A percentile compares a stretch with the other conserved stretches of the same genome.
These are phyloP conservation scores for Drosophila truncata DNA, from an alignment of 1,140 invertebrate species.

Conservation along the genomic window DNA sequence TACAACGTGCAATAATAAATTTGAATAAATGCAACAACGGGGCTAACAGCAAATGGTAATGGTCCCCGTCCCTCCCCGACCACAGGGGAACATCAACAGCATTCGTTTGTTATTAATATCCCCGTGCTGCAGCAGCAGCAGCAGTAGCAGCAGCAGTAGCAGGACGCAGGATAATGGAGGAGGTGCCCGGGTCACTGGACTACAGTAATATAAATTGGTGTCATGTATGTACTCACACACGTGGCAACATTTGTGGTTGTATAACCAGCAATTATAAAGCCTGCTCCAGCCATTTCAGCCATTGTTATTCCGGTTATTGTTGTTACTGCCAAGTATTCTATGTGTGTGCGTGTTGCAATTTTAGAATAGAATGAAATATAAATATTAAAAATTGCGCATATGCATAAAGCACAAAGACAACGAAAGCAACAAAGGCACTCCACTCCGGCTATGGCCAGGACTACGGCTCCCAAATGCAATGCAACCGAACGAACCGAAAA, in stretches of 20 bases:
- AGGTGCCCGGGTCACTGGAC: constrained; percentile 23
- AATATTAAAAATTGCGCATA: constrained; percentile 61
- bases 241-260: constrained; percentile 59
- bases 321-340: constrained; percentile 34
- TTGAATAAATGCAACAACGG: constrained; percentile 52
- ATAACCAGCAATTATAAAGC: constrained; percentile 73
- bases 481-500: constrained; percentile 18
- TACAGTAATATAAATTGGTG: constrained; percentile 59
- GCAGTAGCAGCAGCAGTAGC: not conserved
- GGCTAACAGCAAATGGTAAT: constrained; percentile 42
- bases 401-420: constrained; percentile 61
- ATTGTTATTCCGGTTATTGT: constrained; percentile 51
- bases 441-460: not conserved
- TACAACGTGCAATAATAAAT: constrained; percentile 54
- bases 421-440: constrained; percentile 21
- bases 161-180: constrained; percentile 1
- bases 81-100: constrained; percentile 61
- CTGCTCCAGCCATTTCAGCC: constrained; percentile 33
- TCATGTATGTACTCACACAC: constrained; percentile 45
- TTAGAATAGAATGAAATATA: constrained; percentile 62
- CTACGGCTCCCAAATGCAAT: not conserved
- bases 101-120: constrained; percentile 55
- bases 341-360: constrained; percentile 33
- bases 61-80: not conserved
- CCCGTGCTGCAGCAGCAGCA: not conserved